Evolutionary conservation across 2,113 vertebrate species (phyloP).

Genomic region (Deroptyus accipitrinus): DNA sequence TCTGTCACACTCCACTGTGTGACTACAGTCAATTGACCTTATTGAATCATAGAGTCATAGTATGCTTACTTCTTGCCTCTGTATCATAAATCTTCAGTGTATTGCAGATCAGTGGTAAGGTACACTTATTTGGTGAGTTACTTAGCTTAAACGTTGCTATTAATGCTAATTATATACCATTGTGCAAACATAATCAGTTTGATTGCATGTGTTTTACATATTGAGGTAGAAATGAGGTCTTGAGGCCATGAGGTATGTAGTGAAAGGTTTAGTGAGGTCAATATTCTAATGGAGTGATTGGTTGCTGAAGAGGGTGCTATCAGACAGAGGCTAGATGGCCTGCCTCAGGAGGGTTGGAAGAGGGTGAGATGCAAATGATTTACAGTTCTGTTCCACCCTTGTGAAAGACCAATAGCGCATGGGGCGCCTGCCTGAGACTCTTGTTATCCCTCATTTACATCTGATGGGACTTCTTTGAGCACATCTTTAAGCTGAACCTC

Average conservation of each 20-base stretch:
- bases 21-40: background rate
- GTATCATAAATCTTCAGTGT: rapidly evolving
- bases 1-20: background rate
- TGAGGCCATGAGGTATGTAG: background rate
- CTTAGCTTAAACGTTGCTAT: background rate
- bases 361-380: background rate
- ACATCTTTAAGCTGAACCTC: background rate
- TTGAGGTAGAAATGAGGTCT: background rate
- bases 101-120: background rate
- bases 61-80: background rate
- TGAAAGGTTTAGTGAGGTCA: background rate
- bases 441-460: background rate
- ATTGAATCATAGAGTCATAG: background rate
- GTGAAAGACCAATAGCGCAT: background rate
- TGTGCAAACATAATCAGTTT: background rate
- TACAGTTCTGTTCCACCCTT: background rate
- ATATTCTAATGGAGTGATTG: background rate
- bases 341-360: background rate
- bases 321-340: background rate
- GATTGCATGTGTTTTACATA: background rate
- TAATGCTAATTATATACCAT: background rate
- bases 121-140: background rate
- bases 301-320: background rate
- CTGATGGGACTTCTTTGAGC: background rate
- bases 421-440: background rate